These are phyloP conservation scores for Dusona sp. DNA, from an alignment of 2,888 invertebrate species.

Conservation along the genomic window DNA sequence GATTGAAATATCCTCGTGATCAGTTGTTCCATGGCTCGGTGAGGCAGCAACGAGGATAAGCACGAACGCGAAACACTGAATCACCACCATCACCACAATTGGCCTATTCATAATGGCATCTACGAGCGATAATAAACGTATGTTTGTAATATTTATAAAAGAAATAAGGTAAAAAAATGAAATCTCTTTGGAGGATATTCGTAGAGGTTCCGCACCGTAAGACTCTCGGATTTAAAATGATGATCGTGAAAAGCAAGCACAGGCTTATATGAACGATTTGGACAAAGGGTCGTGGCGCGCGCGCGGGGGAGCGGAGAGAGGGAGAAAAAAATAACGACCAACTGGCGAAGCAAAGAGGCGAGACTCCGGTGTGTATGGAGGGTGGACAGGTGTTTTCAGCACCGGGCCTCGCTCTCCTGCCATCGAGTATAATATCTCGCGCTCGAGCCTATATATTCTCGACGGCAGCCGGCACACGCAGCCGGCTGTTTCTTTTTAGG, in stretches of 20 bases:
- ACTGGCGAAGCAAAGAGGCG: conserved; percentile 68
- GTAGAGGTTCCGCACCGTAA: not conserved
- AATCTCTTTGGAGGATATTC: not conserved
- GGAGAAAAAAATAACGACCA: conserved; percentile 59
- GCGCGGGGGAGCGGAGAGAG: conserved; percentile 56
- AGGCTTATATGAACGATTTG: conserved; percentile 80
- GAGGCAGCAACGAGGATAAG: conserved; percentile 39
- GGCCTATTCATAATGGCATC: conserved; percentile 39
- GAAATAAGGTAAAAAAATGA: not conserved
- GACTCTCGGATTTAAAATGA: conserved; percentile 74
- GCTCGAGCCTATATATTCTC: conserved; percentile 44
- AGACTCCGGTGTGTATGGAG: conserved; percentile 65
- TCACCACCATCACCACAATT: conserved; percentile 32
- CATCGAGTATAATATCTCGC: conserved; percentile 76
- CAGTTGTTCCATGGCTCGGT: conserved; percentile 25
- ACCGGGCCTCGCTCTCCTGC: conserved; percentile 74
- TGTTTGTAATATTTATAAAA: not conserved
- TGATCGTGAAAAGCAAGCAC: conserved; percentile 72
- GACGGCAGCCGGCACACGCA: conserved; percentile 66
- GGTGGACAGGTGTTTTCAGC: conserved; percentile 82
- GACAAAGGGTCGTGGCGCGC: conserved; percentile 71
- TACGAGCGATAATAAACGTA: not conserved
- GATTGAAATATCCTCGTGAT: conserved; percentile 10
- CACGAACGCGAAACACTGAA: conserved; percentile 63
- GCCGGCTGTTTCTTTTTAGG: conserved; percentile 57